phyloP scores from a whole-genome alignment of 2,113 vertebrate genomes.

The Bostrychus sinensis region DNA sequence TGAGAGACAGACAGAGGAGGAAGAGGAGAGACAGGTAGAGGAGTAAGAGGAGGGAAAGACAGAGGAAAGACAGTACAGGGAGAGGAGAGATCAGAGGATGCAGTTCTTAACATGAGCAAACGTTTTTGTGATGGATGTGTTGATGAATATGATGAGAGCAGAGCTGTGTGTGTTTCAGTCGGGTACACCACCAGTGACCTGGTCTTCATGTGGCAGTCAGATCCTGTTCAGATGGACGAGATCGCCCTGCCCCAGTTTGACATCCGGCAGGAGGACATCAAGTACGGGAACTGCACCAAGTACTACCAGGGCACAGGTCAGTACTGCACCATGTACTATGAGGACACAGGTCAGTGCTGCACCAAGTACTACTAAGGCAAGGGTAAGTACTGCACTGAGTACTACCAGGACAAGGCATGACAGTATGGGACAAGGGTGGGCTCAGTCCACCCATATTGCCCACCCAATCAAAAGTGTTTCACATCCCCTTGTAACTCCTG shows the following conservation, averaged over 20 bases:
- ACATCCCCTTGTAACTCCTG: no score
- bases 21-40: not conserved
- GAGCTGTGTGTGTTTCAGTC: constrained; percentile 79
- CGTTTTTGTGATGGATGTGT: no score
- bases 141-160: no score
- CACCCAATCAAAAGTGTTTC: no score
- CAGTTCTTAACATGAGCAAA: no score
- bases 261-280: constrained; percentile 95
- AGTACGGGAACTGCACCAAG: constrained; percentile 97
- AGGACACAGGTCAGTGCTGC: no score
- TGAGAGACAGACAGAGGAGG: not conserved
- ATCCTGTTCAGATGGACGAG: constrained; percentile 96
- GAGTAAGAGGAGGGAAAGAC: not conserved
- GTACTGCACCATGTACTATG: constrained; percentile 13
- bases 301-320: constrained; percentile 95
- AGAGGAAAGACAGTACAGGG: not conserved
- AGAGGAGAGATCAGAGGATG: no score
- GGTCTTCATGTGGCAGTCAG: constrained; percentile 96
- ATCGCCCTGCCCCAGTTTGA: constrained; percentile 96
- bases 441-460: no score
- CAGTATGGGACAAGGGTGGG: no score
- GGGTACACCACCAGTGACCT: constrained; percentile 97
- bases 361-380: not conserved
- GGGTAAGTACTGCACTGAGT: not conserved
- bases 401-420: not conserved